Evolutionary conservation across 2,888 invertebrate species (phyloP).

Genomic region (Ophion ellenae): DNA sequence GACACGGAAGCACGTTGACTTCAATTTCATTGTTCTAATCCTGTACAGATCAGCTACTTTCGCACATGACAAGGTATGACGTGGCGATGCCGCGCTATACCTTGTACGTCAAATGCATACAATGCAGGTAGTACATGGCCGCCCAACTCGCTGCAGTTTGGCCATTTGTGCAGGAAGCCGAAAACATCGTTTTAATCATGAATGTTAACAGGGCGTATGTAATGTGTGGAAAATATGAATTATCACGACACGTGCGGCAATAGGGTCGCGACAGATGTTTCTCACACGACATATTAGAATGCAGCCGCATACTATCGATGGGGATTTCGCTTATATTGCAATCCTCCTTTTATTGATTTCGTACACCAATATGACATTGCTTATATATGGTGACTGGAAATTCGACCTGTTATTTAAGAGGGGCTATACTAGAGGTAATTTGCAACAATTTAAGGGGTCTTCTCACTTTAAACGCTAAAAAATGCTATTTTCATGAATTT

Average conservation of each 20-base stretch:
- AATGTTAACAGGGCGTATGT: constrained; percentile 29
- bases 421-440: no score
- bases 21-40: constrained; percentile 46
- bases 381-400: no score
- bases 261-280: background rate
- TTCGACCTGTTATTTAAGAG: no score
- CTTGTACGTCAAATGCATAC: background rate
- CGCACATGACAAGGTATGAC: constrained; percentile 4
- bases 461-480: no score
- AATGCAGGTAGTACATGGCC: background rate
- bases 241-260: background rate
- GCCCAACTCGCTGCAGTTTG: background rate
- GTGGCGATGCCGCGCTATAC: constrained; percentile 17
- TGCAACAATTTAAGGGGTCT: no score
- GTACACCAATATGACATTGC: background rate
- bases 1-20: constrained; percentile 23
- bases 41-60: constrained; percentile 17
- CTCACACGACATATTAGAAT: constrained; percentile 10
- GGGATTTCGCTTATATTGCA: constrained; percentile 9
- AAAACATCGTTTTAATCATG: constrained; percentile 44
- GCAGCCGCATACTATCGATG: background rate
- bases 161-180: constrained; percentile 12
- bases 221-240: constrained; percentile 19
- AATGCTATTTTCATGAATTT: no score
- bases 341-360: background rate